A percentile compares a stretch with the other conserved stretches of the same genome.
Evolutionary conservation across 2,888 invertebrate genomes (phyloP).

Genomic region (Margaritifera margaritifera): DNA sequence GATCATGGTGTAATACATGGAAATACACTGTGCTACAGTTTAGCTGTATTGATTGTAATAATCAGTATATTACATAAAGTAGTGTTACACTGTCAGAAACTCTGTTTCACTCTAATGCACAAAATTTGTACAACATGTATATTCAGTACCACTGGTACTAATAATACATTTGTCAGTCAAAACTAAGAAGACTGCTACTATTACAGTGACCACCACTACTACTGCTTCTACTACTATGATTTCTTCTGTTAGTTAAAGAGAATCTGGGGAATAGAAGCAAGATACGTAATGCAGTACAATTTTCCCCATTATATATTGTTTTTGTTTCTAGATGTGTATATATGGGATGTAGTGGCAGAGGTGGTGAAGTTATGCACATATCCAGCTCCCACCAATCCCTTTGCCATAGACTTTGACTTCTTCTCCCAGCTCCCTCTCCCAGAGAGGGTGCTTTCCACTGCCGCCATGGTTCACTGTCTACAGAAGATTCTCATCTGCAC

Average conservation of each 20-base stretch:
- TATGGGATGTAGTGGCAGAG: conserved; percentile 62
- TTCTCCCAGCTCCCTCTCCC: conserved; percentile 50
- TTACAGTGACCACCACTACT: background rate
- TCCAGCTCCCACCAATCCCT: conserved; percentile 64
- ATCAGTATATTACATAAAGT: too few relatives aligned
- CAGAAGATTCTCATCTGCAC: conserved; percentile 58
- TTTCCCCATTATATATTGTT: background rate
- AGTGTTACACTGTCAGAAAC: too few relatives aligned
- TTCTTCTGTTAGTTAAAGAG: background rate
- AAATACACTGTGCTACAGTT: too few relatives aligned
- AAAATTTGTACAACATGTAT: too few relatives aligned
- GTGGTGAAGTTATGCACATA: conserved; percentile 64
- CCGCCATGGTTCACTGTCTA: conserved; percentile 55
- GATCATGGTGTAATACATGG: too few relatives aligned
- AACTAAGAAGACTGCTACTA: background rate
- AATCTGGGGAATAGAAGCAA: background rate
- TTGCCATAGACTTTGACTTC: conserved; percentile 61
- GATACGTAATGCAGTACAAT: too few relatives aligned
- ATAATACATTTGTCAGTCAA: too few relatives aligned
- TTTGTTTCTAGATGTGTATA: conserved; percentile 51
- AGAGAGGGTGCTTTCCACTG: conserved; percentile 56
- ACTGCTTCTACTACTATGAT: background rate
- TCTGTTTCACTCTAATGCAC: too few relatives aligned
- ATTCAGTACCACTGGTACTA: too few relatives aligned
- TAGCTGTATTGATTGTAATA: too few relatives aligned